Conservation (phyloP, 2,888 invertebrate species). For the Pimpla rufipes region DNA sequence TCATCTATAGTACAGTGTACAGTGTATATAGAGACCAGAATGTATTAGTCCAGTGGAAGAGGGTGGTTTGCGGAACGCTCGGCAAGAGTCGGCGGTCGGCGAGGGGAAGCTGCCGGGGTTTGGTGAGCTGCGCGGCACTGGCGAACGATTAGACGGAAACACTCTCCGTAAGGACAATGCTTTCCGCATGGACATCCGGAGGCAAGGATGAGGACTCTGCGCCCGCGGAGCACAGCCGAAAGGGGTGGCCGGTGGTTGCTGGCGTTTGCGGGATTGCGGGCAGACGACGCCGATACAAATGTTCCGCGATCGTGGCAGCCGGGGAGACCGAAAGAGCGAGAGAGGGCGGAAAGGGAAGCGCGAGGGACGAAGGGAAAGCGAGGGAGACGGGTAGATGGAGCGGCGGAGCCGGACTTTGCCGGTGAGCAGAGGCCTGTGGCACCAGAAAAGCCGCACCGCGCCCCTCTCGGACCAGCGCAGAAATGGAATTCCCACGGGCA, state of each 20-base stretch:
- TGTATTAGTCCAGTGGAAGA: conserved; percentile 26
- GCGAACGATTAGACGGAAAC: conserved; percentile 62
- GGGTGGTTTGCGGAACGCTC: conserved; percentile 23
- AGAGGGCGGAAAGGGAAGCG: background rate
- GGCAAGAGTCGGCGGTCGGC: background rate
- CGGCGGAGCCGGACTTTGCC: conserved; percentile 42
- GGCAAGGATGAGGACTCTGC: conserved; percentile 22
- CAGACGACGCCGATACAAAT: conserved; percentile 63
- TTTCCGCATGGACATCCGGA: conserved; percentile 48
- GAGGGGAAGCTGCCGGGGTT: conserved; percentile 13
- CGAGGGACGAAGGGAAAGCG: background rate
- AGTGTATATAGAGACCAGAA: conserved; percentile 16
- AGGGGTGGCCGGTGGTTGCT: conserved; percentile 25
- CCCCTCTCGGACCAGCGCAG: conserved; percentile 43
- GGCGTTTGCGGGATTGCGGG: conserved; percentile 61
- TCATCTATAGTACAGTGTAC: conserved; percentile 10
- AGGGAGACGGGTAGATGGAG: background rate
- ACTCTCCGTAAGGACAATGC: conserved; percentile 61
- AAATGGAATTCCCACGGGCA: conserved; percentile 68
- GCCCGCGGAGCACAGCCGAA: conserved; percentile 6
- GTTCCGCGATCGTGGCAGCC: conserved; percentile 47
- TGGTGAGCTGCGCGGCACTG: conserved; percentile 3
- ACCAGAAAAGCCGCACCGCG: conserved; percentile 1
- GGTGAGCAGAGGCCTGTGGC: conserved; percentile 14
- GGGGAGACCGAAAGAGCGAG: conserved; percentile 1